Evolutionary conservation across 2,113 vertebrate genomes (phyloP).

Genomic region (Phoenicopterus ruber): DNA sequence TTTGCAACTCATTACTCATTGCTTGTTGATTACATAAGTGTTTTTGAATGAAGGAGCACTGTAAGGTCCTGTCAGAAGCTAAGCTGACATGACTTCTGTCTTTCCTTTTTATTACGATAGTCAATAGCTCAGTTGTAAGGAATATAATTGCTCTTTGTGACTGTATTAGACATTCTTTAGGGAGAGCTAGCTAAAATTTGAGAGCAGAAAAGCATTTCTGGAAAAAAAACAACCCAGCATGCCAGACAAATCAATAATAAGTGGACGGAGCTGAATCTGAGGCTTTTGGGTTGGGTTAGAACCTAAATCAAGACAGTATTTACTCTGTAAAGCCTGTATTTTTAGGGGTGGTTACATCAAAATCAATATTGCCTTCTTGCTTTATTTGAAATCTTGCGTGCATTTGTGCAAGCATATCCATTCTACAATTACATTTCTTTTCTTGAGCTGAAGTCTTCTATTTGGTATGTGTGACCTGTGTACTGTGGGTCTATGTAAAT

Average conservation of each 20-base stretch:
- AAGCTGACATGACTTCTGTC: slow-evolving; percentile 47
- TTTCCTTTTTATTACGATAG: slow-evolving; percentile 50
- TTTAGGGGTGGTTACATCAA: not conserved
- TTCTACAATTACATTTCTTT: not conserved
- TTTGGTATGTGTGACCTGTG: not conserved
- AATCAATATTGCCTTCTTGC: not conserved
- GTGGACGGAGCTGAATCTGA: not conserved
- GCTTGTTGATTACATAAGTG: slow-evolving; percentile 67
- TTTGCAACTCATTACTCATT: slow-evolving; percentile 60
- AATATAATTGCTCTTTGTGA: slow-evolving; percentile 66
- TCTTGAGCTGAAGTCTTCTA: not conserved
- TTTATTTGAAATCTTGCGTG: not conserved
- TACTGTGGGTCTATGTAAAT: not conserved
- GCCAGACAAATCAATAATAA: slow-evolving; percentile 32
- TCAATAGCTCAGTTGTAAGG: slow-evolving; percentile 68
- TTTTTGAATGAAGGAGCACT: slow-evolving; percentile 62
- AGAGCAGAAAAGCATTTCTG: slow-evolving; percentile 40
- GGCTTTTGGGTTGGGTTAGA: not conserved
- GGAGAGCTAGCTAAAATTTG: slow-evolving; percentile 44
- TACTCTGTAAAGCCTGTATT: not conserved
- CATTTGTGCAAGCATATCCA: not conserved
- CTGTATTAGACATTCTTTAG: slow-evolving; percentile 47
- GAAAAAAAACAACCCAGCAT: not conserved
- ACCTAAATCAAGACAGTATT: not conserved
- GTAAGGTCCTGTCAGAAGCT: slow-evolving; percentile 62